Evolutionary conservation across 1,140 invertebrate species (phyloP).

Genomic region (Zaprionus tsacasi): DNA sequence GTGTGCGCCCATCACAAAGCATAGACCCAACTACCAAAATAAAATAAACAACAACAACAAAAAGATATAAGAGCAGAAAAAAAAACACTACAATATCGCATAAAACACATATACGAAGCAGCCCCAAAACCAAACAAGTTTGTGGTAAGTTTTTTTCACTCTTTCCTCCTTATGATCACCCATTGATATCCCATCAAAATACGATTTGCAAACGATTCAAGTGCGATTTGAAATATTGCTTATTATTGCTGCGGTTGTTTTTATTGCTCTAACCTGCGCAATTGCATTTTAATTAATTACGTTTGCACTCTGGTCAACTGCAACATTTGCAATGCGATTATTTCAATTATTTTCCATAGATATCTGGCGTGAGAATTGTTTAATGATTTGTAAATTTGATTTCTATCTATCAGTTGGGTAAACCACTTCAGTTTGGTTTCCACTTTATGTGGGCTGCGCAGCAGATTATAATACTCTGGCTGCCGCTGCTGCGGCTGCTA

Average conservation of each 20-base stretch:
- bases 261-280: conserved; percentile 16
- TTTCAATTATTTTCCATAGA: conserved; percentile 27
- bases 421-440: conserved; percentile 18
- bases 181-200: conserved; percentile 5
- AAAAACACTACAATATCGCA: conserved; percentile 9
- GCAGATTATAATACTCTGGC: not conserved
- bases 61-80: not conserved
- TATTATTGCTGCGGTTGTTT: conserved; percentile 57
- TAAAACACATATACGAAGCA: not conserved
- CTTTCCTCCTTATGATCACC: not conserved
- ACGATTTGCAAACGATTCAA: conserved; percentile 7
- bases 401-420: conserved; percentile 38
- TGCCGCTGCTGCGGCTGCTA: not conserved
- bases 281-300: conserved; percentile 76
- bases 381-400: conserved; percentile 64
- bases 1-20: conserved; percentile 28
- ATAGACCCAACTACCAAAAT: not conserved
- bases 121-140: conserved; percentile 5
- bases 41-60: not conserved
- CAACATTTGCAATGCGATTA: conserved; percentile 25
- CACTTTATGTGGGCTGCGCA: conserved; percentile 4
- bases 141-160: conserved; percentile 35
- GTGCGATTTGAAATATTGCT: conserved; percentile 34
- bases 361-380: conserved; percentile 49
- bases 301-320: conserved; percentile 43